Conservation (phyloP, 2,888 invertebrate genomes). For the Ormyrus thymus region DNA sequence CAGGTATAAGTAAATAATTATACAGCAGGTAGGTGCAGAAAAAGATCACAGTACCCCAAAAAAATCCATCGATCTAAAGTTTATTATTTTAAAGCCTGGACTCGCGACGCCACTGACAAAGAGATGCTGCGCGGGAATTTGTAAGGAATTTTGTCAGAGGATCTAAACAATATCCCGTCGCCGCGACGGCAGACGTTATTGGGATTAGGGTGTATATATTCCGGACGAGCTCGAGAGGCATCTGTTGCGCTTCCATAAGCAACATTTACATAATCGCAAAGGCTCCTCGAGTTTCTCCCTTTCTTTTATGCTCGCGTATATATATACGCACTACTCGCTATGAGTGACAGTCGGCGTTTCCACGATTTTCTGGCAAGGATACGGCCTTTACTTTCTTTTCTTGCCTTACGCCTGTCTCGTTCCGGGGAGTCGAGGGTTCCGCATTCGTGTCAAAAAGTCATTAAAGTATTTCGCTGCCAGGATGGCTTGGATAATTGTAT, state of each 20-base stretch:
- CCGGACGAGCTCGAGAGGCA: slow-evolving; percentile 61
- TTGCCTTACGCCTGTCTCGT: neutral
- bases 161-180: slow-evolving; percentile 67
- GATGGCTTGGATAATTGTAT: slow-evolving; percentile 40
- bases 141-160: slow-evolving; percentile 66
- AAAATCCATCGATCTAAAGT: slow-evolving; percentile 51
- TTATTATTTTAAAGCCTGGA: slow-evolving; percentile 40
- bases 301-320: slow-evolving; percentile 14
- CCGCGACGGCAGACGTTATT: slow-evolving; percentile 63
- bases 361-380: slow-evolving; percentile 42
- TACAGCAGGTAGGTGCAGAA: too few species aligned
- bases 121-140: slow-evolving; percentile 58
- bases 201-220: slow-evolving; percentile 63
- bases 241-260: slow-evolving; percentile 73
- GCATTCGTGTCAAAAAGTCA: slow-evolving; percentile 49
- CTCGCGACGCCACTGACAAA: neutral
- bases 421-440: slow-evolving; percentile 1
- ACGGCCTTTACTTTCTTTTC: slow-evolving; percentile 7
- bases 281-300: slow-evolving; percentile 54
- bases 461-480: slow-evolving; percentile 42
- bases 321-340: slow-evolving; percentile 37
- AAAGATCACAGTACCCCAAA: neutral
- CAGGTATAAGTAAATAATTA: too few species aligned
- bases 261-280: slow-evolving; percentile 73
- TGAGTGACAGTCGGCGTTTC: slow-evolving; percentile 58